A percentile compares a stretch with the other conserved stretches of the same genome.
Evolutionary conservation across 2,113 vertebrate genomes (phyloP).

Genomic region (Gallinago paraguaiae): DNA sequence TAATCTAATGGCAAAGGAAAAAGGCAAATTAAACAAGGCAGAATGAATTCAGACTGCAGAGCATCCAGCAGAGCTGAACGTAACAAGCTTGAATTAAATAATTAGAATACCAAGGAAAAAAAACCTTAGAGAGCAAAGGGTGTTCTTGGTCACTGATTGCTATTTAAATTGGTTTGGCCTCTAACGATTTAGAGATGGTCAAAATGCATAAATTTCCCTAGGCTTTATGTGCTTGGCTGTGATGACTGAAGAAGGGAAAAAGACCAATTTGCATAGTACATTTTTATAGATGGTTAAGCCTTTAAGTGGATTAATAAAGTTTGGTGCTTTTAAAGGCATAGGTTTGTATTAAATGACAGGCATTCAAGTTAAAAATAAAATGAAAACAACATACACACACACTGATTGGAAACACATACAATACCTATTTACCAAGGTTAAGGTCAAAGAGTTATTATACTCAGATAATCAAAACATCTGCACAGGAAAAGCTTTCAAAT

Average conservation of each 20-base stretch:
- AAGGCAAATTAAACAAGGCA: constrained; percentile 46
- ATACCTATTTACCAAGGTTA: neutral
- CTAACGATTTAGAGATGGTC: constrained; percentile 37
- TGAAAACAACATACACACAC: neutral
- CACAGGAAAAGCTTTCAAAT: constrained; percentile 10
- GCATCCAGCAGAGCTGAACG: constrained; percentile 33
- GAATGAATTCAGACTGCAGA: constrained; percentile 28
- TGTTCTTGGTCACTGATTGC: constrained; percentile 67
- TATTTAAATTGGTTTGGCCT: constrained; percentile 65
- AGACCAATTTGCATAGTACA: constrained; percentile 22
- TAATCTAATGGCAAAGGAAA: constrained; percentile 4
- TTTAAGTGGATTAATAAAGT: constrained; percentile 46
- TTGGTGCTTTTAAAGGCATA: neutral
- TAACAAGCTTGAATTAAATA: constrained; percentile 56
- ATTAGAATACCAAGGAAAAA: constrained; percentile 38
- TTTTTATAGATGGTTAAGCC: constrained; percentile 32
- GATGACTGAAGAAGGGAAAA: neutral
- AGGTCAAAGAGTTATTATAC: neutral
- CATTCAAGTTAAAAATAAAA: constrained; percentile 21
- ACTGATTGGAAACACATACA: neutral
- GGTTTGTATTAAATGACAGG: neutral
- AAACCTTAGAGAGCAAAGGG: constrained; percentile 49
- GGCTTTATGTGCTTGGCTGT: constrained; percentile 11
- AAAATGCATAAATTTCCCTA: constrained; percentile 42
- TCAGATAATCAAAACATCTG: constrained; percentile 26